Conservation (phyloP, 2,113 vertebrate species). For the Orthochromis indermauri region DNA sequence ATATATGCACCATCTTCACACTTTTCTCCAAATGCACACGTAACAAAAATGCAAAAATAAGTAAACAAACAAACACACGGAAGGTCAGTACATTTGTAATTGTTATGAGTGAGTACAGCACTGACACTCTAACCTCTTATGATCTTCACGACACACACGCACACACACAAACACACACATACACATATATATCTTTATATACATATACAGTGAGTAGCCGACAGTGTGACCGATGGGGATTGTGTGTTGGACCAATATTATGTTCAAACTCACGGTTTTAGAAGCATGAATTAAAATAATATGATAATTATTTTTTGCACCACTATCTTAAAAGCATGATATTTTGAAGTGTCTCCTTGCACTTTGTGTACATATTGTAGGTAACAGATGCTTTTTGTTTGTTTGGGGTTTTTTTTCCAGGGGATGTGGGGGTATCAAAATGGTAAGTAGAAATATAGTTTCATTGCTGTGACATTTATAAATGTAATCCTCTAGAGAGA, state of each 20-base stretch:
- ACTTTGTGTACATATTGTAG: constrained; percentile 90
- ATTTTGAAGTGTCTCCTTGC: constrained; percentile 84
- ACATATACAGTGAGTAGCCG: background rate
- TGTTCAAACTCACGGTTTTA: constrained; percentile 67
- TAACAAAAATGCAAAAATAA: background rate
- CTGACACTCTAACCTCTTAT: constrained; percentile 23
- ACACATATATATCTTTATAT: background rate
- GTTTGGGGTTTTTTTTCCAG: background rate
- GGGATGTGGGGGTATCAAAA: constrained; percentile 58
- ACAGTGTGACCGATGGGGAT: constrained; percentile 57
- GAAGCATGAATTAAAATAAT: constrained; percentile 69
- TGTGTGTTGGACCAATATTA: constrained; percentile 52
- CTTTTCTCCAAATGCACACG: background rate
- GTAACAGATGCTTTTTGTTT: constrained; percentile 70
- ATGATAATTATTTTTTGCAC: constrained; percentile 58
- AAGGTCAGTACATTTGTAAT: constrained; percentile 10
- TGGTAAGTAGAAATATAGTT: constrained; percentile 77
- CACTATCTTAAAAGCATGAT: constrained; percentile 83
- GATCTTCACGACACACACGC: constrained; percentile 49
- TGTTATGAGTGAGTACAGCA: background rate
- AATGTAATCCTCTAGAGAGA: constrained; percentile 72
- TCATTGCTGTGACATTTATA: constrained; percentile 72
- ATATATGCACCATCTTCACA: background rate
- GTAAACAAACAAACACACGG: background rate
- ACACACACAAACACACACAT: background rate